Conservation (phyloP, 2,113 vertebrate species). For the Parotia lawesii region DNA sequence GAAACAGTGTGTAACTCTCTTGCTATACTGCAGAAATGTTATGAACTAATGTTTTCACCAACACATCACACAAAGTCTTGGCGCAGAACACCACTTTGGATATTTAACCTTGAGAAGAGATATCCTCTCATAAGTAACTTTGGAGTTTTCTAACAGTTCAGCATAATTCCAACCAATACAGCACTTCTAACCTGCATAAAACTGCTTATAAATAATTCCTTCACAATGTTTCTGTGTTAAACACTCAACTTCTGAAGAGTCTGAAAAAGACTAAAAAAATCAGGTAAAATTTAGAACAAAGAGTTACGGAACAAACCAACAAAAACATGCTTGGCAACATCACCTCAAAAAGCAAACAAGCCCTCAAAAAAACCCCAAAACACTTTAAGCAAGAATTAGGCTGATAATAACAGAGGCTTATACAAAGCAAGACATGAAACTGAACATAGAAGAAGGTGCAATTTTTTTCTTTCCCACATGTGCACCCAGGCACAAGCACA, state of each 20-base stretch:
- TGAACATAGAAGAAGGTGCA: rapidly evolving
- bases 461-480: neutral
- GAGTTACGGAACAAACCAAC: neutral
- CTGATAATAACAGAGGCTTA: neutral
- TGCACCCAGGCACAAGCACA: neutral
- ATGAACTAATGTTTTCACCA: neutral
- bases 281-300: neutral
- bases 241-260: neutral
- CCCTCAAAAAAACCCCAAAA: neutral
- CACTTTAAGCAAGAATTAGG: neutral
- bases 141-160: neutral
- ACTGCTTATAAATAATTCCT: neutral
- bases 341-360: neutral
- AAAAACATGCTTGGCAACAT: neutral
- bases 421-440: neutral
- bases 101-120: neutral
- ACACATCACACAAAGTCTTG: neutral
- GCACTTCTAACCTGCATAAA: neutral
- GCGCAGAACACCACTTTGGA: neutral
- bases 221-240: neutral
- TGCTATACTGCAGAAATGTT: neutral
- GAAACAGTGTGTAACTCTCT: neutral
- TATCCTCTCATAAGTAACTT: neutral
- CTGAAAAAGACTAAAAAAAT: neutral
- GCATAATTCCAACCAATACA: neutral